These are phyloP conservation scores for Peromyscus aztecus DNA, from an alignment of 2,797 vertebrate genomes.

Conservation along the genomic window DNA sequence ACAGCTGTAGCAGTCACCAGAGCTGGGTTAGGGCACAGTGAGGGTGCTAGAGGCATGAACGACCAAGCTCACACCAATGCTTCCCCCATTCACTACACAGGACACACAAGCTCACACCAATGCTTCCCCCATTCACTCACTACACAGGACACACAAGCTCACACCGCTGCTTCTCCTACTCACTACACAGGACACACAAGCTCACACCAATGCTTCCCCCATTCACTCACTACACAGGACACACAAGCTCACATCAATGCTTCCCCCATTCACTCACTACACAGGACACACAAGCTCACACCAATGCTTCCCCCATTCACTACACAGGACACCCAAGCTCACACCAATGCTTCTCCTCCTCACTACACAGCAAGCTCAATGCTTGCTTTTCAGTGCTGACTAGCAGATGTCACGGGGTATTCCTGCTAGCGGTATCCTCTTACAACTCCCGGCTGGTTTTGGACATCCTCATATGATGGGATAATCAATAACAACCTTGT, in stretches of 20 bases:
- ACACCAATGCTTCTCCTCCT: neutral
- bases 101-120: neutral
- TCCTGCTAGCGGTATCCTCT: neutral
- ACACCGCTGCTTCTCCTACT: neutral
- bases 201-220: too few species aligned
- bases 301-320: too few species aligned
- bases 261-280: too few species aligned
- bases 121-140: too few species aligned
- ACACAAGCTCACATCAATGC: neutral
- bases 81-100: too few species aligned
- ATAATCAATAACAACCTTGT: neutral
- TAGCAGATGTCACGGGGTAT: neutral
- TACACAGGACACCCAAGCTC: neutral
- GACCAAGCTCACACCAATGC: neutral
- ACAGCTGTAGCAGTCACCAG: neutral
- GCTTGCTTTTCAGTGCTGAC: neutral
- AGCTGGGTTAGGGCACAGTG: neutral
- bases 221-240: neutral
- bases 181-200: too few species aligned
- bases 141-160: neutral
- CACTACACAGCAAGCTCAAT: too few species aligned
- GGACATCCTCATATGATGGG: neutral
- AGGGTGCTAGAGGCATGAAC: fast-evolving
- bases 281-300: neutral
- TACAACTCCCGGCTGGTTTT: neutral